These are phyloP conservation scores for Lepidochitona cinerea DNA, from an alignment of 2,888 invertebrate genomes.

Conservation along the genomic window DNA sequence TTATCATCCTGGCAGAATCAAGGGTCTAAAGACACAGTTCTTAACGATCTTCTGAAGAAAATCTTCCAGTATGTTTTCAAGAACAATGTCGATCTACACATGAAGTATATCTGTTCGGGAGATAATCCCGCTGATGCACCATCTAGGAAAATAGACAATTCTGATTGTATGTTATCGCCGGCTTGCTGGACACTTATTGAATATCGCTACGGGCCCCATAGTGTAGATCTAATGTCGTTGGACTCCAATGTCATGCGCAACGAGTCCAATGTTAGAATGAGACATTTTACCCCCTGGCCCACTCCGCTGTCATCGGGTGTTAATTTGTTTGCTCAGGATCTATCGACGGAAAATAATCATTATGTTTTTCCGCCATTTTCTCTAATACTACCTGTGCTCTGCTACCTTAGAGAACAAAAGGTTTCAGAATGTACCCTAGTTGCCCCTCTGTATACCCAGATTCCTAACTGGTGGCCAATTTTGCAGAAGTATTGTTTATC, in stretches of 20 bases:
- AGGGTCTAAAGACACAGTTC: neutral
- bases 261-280: neutral
- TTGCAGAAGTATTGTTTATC: neutral
- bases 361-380: conserved; percentile 14
- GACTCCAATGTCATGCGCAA: conserved; percentile 9
- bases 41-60: conserved; percentile 13
- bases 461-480: neutral
- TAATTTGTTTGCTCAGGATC: conserved; percentile 13
- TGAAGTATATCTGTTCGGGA: conserved; percentile 1
- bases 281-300: conserved; percentile 10
- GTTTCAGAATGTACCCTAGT: conserved; percentile 1
- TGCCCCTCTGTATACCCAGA: neutral
- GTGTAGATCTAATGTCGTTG: conserved; percentile 8
- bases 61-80: neutral
- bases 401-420: neutral
- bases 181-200: neutral
- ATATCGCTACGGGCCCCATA: conserved; percentile 3
- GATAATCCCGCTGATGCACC: conserved; percentile 13
- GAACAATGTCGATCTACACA: neutral
- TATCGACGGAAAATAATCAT: neutral
- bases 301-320: conserved; percentile 1
- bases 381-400: neutral
- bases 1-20: conserved; percentile 10
- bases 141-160: neutral
- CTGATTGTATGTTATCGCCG: neutral